Base-by-base conservation (phyloP, 2,888 invertebrate species). In the Mythimna albipuncta region DNA sequence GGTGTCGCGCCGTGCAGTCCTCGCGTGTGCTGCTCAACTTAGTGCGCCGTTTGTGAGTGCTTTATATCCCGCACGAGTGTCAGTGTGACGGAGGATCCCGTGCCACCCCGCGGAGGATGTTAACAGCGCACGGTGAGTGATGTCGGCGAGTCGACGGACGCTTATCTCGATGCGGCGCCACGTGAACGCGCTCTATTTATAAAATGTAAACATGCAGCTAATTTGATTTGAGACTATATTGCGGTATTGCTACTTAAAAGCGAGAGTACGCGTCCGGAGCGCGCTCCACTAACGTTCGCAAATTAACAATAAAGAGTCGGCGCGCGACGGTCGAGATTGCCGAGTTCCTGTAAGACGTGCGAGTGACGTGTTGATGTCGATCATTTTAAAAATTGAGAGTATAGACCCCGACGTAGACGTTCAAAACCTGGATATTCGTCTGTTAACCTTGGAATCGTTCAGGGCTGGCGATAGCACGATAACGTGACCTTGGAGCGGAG, bases 11-110 rank as follows among this genome's bases (percentile, higher is more conserved):
- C 87, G 96, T 95, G 94, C 95, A 95, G 96, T 94, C 94, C 92
- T 94, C 96, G 96, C 94, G 96, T 95, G 95, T 95, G 94, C 91
- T 93, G 92, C 94, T 90, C 93, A 92, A 94, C 94, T 94, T 85
- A 95, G 96, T 96, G 96, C 96, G 96, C 95, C 94, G 94, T 94
- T 95, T 95, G 96, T 96, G 95, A 95, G 96, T 96, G 96, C 94
- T 95, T 89, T 90, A 88, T 88, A 93, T 94, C 94, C 93, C 93
- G 94, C 94, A 91, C 95, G 93, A 94, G 96, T 96, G 95, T 94
- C 94, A 94, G 95, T 95, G 95, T 94, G 93, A 93, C 93, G 91
- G 92, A 94, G 94, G 92, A 94, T 90, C 94, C 92, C 85, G 93
- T 92, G 89, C 88, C 91, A 91, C 88, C 91, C 91, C 93, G 93